Base-by-base conservation (phyloP, 2,888 invertebrate species). In the Chironomus tentans region DNA sequence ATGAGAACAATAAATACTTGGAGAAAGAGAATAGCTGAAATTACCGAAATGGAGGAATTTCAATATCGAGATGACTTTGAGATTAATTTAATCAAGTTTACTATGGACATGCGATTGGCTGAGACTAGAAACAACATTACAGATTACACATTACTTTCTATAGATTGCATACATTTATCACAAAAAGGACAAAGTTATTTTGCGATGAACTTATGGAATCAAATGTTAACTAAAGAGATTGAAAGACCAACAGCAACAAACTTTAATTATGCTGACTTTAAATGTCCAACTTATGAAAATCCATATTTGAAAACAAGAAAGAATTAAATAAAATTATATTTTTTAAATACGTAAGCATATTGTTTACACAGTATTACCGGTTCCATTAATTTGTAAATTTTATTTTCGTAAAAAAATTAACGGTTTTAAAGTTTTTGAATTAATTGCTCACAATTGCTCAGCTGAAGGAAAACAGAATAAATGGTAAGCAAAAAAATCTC, bases 161-260 rank as follows among this genome's bases (percentile, higher is more conserved):
- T 82, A 47, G 90, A 90, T 80, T 89, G 90, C 80, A 90, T 90
- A 78, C 90, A 90, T 80, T 74, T 79, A 3, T 79, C 78, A 62
- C 79, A 79, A 75, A 79, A 78, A 62, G 79, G 79, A 61, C 79
- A 79, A 72, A 78, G 78, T 6, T 21, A 78, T 79, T 88, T 85
- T 78, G 84, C 87, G n/a, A 88, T 87, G 79, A 84, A 85, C 10
- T 79, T 88, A 2, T 89, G 89, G 89, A 89, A 89, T 79, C 88
- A 87, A 78, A 83, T 89, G 81, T 78, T 90, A 77, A 85, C 88
- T 80, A 84, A 86, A 13, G 83, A 85, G 0, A 85, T 85, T 2
- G 79, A 83, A 62, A 89, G 89, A 80, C 80, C 83, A 3, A 76
- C 74, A 4, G 77, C 78, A 47, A 84, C 83, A 84, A 65, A 75